Evolutionary conservation across 2,797 vertebrate genomes (phyloP), one percentile per base, ranked within the genome.

Genomic region (Anniella stebbinsi): DNA sequence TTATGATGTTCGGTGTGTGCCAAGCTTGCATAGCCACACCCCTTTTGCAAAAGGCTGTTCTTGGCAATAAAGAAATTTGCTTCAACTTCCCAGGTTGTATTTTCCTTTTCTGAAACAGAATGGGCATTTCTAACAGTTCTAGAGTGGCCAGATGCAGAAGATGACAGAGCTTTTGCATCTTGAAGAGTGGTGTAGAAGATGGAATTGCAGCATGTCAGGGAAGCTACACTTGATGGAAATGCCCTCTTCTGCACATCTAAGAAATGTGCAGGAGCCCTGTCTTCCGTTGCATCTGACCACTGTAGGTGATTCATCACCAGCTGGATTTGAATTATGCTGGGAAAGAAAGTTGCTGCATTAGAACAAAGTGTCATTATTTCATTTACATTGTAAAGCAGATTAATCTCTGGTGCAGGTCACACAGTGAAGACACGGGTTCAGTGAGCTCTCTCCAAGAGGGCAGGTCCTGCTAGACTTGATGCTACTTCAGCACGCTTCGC

Each of bases 401-500:
- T 0, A 86, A 88, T 54, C n/a, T 83, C 73, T 91, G 51, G 80
- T 66, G 67, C 90, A 83, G 80, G 70, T 84, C 75, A 78, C 36
- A 60, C 36, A 60, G 21, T 90, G 87, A 73, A 92, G 91, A 88
- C 69, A 54, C 11, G 0, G 18, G 78, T 94, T 91, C 69, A 87
- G 73, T 72, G 88, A 4, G 63, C 80, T 75, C 48, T 84, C 28
- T 78, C 88, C 90, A 94, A 83, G 66, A 73, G 83, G 83, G 54
- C 90, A 94, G 76, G 54, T 41, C 1, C n/a, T 94, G 92, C 63
- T 86, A 93, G 87, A 90, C 93, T 81, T 90, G 70, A 66, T 83
- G 81, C 91, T 88, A 89, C 95, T 95, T 95, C 87, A 94, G 63
- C 83, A 11, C 41, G 0, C 30, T 87, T 45, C 72, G 92, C 85